Evolutionary conservation across 2,797 vertebrate species (phyloP), one percentile per base, ranked within the genome.

Genomic region (Acanthurus leucopareius): DNA sequence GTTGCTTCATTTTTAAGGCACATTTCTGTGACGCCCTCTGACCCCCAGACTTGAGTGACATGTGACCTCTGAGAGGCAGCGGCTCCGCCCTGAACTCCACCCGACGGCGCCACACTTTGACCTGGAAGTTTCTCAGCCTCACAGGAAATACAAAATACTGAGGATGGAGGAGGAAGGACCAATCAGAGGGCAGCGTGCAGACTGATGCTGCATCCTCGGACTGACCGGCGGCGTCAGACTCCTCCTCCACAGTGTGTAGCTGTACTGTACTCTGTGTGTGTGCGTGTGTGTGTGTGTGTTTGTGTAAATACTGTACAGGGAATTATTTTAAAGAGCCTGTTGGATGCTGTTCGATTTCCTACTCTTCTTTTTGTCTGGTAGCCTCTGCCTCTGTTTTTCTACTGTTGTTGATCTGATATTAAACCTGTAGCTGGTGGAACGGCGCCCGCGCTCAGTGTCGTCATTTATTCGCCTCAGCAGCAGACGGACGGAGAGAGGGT

Each of bases 301-400:
- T 80, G 91, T 96, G 95, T 96, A 96, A 92, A 96, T 96, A 96
- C 87, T 96, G 95, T 96, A 96, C 93, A 96, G 94, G 94, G 94
- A 96, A 94, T 95, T 93, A 95, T 96, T 96, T 95, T 95, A 95
- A 96, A 94, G 93, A 94, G 90, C 90, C 93, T 94, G 93, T 94
- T 92, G 91, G 88, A 95, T 94, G 94, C 93, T 93, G 92, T 94
- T 85, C 77, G 89, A 90, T 93, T 94, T 94, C 93, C 90, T 94
- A 92, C 83, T 93, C 78, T 89, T 88, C 77, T 90, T 89, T 91
- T 90, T 76, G 92, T 94, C 92, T 93, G 89, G 91, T 94, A 92
- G 89, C 83, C 83, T 91, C 86, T 77, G 86, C 79, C 85, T 87
- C 93, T 94, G 91, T 92, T 95, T 95, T 94, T 94, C 91, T 94